These are phyloP conservation scores for Lontra canadensis DNA, from an alignment of 2,113 vertebrate genomes.

Conservation along the genomic window DNA sequence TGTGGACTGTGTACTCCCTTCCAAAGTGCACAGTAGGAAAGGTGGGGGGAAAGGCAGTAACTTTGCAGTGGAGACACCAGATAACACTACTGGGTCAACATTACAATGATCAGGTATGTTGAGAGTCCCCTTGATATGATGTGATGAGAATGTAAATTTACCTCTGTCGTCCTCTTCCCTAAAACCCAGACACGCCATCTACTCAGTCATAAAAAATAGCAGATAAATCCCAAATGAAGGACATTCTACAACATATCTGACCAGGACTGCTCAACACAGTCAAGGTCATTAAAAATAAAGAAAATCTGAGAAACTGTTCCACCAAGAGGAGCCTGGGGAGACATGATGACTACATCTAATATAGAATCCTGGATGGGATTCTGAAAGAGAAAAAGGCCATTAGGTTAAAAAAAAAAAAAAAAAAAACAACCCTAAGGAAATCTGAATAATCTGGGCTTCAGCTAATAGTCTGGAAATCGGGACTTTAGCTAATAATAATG, in stretches of 20 bases:
- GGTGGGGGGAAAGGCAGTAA: background rate
- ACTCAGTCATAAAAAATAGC: background rate
- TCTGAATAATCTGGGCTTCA: background rate
- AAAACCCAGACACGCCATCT: background rate
- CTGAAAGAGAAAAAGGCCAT: background rate
- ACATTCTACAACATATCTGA: background rate
- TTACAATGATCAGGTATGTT: background rate
- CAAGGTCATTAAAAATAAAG: background rate
- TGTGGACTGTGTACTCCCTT: background rate
- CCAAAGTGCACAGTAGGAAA: background rate
- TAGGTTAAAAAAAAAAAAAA: background rate
- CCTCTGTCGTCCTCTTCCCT: background rate
- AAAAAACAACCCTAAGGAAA: background rate
- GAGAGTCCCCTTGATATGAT: background rate
- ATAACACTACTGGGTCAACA: background rate
- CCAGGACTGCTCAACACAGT: background rate
- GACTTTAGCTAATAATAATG: background rate
- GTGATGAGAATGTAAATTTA: background rate
- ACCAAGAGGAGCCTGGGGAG: background rate
- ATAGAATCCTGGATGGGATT: background rate
- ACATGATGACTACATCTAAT: background rate
- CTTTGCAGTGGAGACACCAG: background rate
- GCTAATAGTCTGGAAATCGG: background rate
- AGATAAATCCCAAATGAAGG: background rate
- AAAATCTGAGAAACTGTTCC: background rate